Percentiles rank a stretch among this genome's conserved stretches.
Conservation (phyloP, 1,140 invertebrate genomes). For the Ostrea edulis region DNA sequence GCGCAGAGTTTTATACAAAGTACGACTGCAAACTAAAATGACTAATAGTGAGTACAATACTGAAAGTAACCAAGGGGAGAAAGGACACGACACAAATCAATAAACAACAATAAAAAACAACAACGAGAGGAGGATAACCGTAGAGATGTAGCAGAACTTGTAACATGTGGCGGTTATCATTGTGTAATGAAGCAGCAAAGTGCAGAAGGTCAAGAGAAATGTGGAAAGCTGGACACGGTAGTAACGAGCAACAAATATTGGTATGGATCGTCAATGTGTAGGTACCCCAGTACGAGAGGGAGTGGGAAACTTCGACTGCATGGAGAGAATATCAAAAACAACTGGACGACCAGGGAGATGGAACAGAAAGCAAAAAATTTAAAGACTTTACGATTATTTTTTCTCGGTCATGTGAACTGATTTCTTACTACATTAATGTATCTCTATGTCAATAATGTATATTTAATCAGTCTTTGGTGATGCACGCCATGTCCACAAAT, state of each 20-base stretch:
- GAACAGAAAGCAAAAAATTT: neutral
- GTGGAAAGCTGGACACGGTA: neutral
- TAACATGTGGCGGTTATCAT: neutral
- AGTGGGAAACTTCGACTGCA: too few relatives aligned
- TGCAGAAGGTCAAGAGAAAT: neutral
- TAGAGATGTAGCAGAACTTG: neutral
- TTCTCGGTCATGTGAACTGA: too few relatives aligned
- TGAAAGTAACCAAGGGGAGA: neutral
- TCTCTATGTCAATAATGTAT: neutral
- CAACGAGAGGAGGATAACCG: neutral
- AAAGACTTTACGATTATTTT: neutral
- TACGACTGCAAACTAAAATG: too few relatives aligned
- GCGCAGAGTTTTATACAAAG: neutral
- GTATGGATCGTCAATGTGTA: neutral
- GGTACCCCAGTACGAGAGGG: neutral
- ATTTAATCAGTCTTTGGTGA: neutral
- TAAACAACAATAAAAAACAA: neutral
- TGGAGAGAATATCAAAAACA: too few relatives aligned
- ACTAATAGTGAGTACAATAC: neutral
- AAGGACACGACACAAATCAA: neutral
- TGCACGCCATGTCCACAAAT: constrained; percentile 19
- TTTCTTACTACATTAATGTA: too few relatives aligned
- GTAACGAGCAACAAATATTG: neutral
- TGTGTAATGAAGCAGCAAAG: constrained; percentile 14
- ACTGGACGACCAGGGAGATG: neutral